Evolutionary conservation across 2,888 invertebrate genomes (phyloP), one percentile per base, ranked within the genome.

Genomic region (Sminthurinus aureus): DNA sequence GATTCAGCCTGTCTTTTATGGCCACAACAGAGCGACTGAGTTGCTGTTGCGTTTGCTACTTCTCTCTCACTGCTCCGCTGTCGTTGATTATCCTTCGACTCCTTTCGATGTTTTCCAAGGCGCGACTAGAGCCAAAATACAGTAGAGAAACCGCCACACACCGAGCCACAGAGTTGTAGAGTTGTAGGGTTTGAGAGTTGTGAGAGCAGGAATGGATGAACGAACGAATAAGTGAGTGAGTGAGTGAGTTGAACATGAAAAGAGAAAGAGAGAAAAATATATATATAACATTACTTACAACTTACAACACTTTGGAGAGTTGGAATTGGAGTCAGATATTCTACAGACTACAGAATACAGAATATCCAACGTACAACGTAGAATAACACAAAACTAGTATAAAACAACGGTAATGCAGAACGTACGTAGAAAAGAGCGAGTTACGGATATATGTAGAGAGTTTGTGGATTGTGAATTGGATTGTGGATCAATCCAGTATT

Each of bases 1-100:
- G 86, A 86, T 51, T 88, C 88, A 15, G 85, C 85, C 75, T 84
- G 84, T 15, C 86, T 64, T 71, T 86, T 85, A 71, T 85, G 84
- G n/a, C 87, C 87, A 83, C 88, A 88, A 77, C 88, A 88, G 80
- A 85, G 83, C 13, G 84, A 81, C 58, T 82, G 84, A 18, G 83
- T 24, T 69, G 80, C 82, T 26, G 80, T 75, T 69, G 80, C 82
- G 20, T 77, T 75, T 79, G 82, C 77, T 79, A 66, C 80, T 82
- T 58, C 79, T 58, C 58, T 58, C 18, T 58, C 58, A 18, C 58
- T 58, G 76, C 71, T 82, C 83, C 81, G 82, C 84, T 84, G 86
- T 81, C 84, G 77, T 85, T 84, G 73, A 75, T 80, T 78, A 58
- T 85, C 85, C 81, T 71, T 84, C 50, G 85, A 83, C 85, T 84